phyloP scores from a whole-genome alignment of 2,888 invertebrate genomes.

The Dicyrtoma fusca region DNA sequence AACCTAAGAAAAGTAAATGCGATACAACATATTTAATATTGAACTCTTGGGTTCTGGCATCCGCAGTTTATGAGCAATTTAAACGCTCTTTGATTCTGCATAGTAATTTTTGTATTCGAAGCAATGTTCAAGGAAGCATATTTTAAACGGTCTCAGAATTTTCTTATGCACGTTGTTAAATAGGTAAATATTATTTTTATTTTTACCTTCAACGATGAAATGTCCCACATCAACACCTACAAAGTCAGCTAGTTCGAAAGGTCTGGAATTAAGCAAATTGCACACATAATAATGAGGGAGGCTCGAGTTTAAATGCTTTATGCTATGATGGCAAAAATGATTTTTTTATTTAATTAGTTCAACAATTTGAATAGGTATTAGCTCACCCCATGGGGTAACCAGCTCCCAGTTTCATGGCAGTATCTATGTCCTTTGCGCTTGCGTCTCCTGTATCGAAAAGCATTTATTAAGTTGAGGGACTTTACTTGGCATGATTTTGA shows the following conservation, averaged over 20 bases:
- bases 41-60: too few relatives aligned
- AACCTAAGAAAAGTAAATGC: conserved; percentile 64
- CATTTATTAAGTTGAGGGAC: background rate
- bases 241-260: conserved; percentile 66
- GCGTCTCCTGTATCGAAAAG: conserved; percentile 67
- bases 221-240: conserved; percentile 66
- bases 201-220: conserved; percentile 64
- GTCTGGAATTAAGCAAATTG: conserved; percentile 62
- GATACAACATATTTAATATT: background rate
- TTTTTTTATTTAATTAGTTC: conserved; percentile 5
- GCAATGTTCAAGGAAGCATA: too few relatives aligned
- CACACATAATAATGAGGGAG: too few relatives aligned
- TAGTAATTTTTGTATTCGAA: too few relatives aligned
- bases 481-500: background rate
- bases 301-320: too few relatives aligned
- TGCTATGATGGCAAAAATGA: too few relatives aligned
- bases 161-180: too few relatives aligned
- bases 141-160: too few relatives aligned
- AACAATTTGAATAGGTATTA: background rate
- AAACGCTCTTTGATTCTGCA: too few relatives aligned
- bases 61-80: too few relatives aligned
- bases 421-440: conserved; percentile 64
- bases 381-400: conserved; percentile 63
- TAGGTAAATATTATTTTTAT: conserved; percentile 1
- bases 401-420: conserved; percentile 68